Base-by-base conservation (phyloP, 2,797 vertebrate genomes). In the Urosaurus nigricauda region DNA sequence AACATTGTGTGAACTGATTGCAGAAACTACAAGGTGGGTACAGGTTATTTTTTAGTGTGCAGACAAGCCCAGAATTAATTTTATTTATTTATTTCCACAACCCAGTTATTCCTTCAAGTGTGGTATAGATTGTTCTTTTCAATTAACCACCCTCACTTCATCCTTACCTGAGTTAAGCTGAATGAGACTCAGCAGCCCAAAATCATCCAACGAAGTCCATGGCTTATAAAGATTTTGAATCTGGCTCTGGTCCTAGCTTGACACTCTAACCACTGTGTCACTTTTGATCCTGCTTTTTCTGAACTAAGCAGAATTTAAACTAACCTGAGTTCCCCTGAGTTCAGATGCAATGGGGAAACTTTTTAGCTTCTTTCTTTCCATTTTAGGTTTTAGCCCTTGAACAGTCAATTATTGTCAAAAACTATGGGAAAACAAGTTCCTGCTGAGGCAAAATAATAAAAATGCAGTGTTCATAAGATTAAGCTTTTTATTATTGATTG, bases 401-500 rank as follows among this genome's bases (percentile, higher is more conserved):
- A 5, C 40, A 93, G 90, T 88, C 85, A 84, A 43, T 91, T 93
- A 91, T 91, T 90, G 83, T 88, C 70, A 88, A 92, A 93, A 94
- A 86, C 0, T 16, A 75, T 73, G 84, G 88, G 47, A 92, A 92
- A 94, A 88, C 0, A 0, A 14, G 74, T 92, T 88, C 77, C 88
- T 94, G 87, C 85, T 91, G 90, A 93, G 35, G 80, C 26, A 1
- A 90, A 88, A 91, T 92, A 88, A 93, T 90, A 91, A 89, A 90
- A 84, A 90, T 3, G 0, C 90, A 87, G 7, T 85, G 82, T 86
- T 94, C 86, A 90, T 5, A 56, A 74, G 89, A 93, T 47, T 92
- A 93, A 91, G 91, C 56, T 5, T 96, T 96, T 68, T 94, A 95
- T 94, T 94, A 94, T 94, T 0, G 32, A 93, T 87, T 87, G 32